A percentile compares a stretch with the other conserved stretches of the same genome.
Conservation (phyloP, 2,113 vertebrate species). For the Apus apus region DNA sequence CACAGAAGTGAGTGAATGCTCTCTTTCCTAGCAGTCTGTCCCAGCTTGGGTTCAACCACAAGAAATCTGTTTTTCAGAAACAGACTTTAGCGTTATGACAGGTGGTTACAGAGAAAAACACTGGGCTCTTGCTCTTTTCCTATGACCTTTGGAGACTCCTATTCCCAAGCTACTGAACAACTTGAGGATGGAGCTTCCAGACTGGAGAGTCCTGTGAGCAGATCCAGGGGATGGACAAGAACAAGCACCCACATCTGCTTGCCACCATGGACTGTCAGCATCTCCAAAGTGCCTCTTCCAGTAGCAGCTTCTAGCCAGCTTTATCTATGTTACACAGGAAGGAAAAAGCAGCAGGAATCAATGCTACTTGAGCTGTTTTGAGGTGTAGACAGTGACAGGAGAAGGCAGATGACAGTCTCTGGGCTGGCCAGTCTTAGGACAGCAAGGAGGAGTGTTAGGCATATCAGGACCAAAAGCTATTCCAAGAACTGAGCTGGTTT, state of each 20-base stretch:
- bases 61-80: not conserved
- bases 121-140: not conserved
- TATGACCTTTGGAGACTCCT: not conserved
- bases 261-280: not conserved
- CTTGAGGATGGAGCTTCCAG: not conserved
- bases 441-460: not conserved
- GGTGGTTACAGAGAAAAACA: not conserved
- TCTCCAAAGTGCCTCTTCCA: not conserved
- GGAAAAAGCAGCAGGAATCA: not conserved
- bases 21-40: not conserved
- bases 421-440: not conserved
- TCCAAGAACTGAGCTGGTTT: not conserved
- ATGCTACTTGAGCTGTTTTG: not conserved
- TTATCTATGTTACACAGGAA: accelerated
- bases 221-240: not conserved
- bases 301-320: not conserved
- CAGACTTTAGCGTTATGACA: not conserved
- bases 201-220: not conserved
- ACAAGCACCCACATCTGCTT: not conserved
- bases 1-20: not conserved
- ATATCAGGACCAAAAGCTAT: not conserved
- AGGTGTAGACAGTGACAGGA: not conserved
- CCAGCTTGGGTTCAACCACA: not conserved
- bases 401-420: not conserved
- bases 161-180: not conserved